phyloP scores from a whole-genome alignment of 2,113 vertebrate genomes.

The Meleagris gallopavo region DNA sequence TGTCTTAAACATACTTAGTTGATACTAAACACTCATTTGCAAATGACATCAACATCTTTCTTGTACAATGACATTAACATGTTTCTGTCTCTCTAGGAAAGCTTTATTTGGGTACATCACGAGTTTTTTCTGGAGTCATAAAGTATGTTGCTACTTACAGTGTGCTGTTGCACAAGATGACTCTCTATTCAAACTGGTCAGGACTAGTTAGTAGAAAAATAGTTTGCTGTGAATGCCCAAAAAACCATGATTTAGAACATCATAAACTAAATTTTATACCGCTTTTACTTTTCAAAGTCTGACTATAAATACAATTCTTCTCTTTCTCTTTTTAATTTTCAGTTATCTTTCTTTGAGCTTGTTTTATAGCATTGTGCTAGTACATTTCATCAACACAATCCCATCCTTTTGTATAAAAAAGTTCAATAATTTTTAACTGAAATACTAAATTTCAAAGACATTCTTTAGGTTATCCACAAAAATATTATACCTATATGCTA shows the following conservation, averaged over 20 bases:
- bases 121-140: background rate
- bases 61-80: background rate
- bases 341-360: background rate
- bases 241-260: background rate
- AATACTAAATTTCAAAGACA: background rate
- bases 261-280: background rate
- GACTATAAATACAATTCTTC: background rate
- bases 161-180: background rate
- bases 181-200: background rate
- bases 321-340: background rate
- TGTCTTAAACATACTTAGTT: background rate
- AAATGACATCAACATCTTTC: background rate
- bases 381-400: background rate
- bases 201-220: background rate
- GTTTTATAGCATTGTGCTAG: background rate
- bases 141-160: background rate
- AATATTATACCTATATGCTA: rapidly evolving
- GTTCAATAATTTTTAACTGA: background rate
- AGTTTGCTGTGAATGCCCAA: background rate
- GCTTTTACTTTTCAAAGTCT: background rate
- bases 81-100: background rate
- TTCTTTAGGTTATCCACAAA: background rate
- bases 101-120: background rate
- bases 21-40: background rate
- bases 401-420: background rate